Conservation (phyloP, 2,113 vertebrate genomes). For the Serilophus lunatus region DNA sequence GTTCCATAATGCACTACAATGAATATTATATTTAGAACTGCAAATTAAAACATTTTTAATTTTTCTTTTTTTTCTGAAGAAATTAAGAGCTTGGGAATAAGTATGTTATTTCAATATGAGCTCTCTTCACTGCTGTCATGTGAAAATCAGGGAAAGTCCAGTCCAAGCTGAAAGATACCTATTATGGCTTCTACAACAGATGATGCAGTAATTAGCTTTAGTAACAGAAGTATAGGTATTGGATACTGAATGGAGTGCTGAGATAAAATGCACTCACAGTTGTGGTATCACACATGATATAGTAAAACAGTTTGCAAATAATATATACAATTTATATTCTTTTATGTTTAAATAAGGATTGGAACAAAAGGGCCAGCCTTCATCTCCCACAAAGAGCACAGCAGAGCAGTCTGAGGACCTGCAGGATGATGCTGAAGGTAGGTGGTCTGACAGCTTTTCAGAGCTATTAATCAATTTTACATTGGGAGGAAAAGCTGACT, state of each 20-base stretch:
- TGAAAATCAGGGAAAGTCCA: neutral
- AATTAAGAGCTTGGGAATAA: neutral
- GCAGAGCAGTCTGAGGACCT: conserved; percentile 64
- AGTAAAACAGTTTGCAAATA: neutral
- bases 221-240: neutral
- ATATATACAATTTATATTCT: neutral
- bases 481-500: neutral
- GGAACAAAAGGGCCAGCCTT: conserved; percentile 60
- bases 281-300: neutral
- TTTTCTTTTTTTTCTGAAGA: neutral
- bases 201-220: neutral
- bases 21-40: neutral
- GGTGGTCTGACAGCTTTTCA: neutral
- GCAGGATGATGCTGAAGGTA: conserved; percentile 69
- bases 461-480: neutral
- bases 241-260: neutral
- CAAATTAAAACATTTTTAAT: neutral
- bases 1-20: neutral
- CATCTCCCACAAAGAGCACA: conserved; percentile 71
- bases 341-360: conserved; percentile 56
- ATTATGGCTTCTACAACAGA: neutral
- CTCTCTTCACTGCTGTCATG: neutral
- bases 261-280: neutral
- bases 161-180: neutral
- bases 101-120: neutral